These are phyloP conservation scores for Malthinus seriepunctatus DNA, from an alignment of 2,888 invertebrate species.

Conservation along the genomic window DNA sequence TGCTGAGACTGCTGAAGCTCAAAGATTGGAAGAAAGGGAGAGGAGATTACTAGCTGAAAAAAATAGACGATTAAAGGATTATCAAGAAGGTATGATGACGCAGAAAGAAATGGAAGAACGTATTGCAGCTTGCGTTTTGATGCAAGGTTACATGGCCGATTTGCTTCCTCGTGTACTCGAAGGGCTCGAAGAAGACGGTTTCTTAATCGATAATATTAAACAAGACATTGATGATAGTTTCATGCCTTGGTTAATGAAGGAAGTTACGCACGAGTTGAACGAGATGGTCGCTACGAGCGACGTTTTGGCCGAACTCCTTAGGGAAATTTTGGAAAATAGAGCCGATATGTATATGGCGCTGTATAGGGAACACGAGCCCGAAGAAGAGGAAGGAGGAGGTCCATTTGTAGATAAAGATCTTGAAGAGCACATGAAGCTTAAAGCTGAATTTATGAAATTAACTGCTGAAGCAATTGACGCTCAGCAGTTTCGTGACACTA, in stretches of 20 bases:
- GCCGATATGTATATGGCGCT: constrained; percentile 64
- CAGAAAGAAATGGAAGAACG: constrained; percentile 76
- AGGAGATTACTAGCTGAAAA: constrained; percentile 57
- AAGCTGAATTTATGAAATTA: constrained; percentile 39
- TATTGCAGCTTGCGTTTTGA: constrained; percentile 81
- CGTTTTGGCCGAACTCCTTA: constrained; percentile 77
- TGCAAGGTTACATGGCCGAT: constrained; percentile 86
- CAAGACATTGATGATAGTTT: constrained; percentile 77
- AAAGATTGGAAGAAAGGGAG: constrained; percentile 69
- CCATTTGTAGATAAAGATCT: constrained; percentile 42
- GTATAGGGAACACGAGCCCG: constrained; percentile 46
- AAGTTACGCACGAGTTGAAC: constrained; percentile 80
- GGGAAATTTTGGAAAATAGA: constrained; percentile 76
- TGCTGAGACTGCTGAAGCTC: constrained; percentile 77
- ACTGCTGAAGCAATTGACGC: neutral
- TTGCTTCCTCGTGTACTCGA: constrained; percentile 83
- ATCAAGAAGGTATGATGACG: constrained; percentile 60
- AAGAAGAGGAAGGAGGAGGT: constrained; percentile 41
- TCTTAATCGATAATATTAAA: constrained; percentile 65
- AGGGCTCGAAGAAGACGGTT: constrained; percentile 76
- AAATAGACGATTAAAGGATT: neutral
- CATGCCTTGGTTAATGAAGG: constrained; percentile 85
- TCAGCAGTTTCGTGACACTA: neutral
- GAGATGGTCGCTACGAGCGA: constrained; percentile 80
- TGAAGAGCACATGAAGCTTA: constrained; percentile 47